Evolutionary conservation across 2,888 invertebrate species (phyloP).

Genomic region (Myopa tessellatipennis): DNA sequence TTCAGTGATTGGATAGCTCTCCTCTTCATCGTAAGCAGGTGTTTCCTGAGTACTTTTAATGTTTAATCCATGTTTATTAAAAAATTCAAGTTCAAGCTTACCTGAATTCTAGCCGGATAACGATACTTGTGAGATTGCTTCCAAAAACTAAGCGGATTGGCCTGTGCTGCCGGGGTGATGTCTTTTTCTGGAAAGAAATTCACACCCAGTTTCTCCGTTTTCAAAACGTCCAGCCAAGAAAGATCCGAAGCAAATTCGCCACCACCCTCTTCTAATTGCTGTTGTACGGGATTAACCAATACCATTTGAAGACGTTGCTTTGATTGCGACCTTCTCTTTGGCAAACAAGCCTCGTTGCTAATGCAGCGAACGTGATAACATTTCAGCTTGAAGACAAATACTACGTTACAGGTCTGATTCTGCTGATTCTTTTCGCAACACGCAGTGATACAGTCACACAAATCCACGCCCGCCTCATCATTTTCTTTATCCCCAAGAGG

Average conservation of each 20-base stretch:
- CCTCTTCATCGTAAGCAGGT: conserved; percentile 60
- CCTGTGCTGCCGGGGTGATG: conserved; percentile 50
- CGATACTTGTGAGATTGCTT: conserved; percentile 59
- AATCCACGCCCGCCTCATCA: conserved; percentile 73
- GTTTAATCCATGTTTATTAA: neutral
- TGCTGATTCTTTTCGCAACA: conserved; percentile 64
- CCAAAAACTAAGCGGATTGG: conserved; percentile 61
- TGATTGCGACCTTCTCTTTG: conserved; percentile 73
- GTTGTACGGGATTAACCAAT: conserved; percentile 78
- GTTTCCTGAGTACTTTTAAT: conserved; percentile 33
- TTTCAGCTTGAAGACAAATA: conserved; percentile 78
- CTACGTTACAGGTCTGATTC: conserved; percentile 77
- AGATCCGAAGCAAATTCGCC: conserved; percentile 38
- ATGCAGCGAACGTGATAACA: conserved; percentile 83
- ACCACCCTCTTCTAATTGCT: conserved; percentile 61
- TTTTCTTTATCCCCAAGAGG: conserved; percentile 63
- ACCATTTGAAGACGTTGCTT: conserved; percentile 80
- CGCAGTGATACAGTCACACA: conserved; percentile 76
- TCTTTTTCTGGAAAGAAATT: conserved; percentile 37
- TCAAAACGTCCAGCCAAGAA: conserved; percentile 62
- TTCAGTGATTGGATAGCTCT: conserved; percentile 60
- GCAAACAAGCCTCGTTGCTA: conserved; percentile 78
- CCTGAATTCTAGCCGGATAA: conserved; percentile 50
- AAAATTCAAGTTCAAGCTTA: neutral
- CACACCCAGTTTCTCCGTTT: conserved; percentile 50